Conservation (phyloP, 2,113 vertebrate species). For the Pedetes capensis region DNA sequence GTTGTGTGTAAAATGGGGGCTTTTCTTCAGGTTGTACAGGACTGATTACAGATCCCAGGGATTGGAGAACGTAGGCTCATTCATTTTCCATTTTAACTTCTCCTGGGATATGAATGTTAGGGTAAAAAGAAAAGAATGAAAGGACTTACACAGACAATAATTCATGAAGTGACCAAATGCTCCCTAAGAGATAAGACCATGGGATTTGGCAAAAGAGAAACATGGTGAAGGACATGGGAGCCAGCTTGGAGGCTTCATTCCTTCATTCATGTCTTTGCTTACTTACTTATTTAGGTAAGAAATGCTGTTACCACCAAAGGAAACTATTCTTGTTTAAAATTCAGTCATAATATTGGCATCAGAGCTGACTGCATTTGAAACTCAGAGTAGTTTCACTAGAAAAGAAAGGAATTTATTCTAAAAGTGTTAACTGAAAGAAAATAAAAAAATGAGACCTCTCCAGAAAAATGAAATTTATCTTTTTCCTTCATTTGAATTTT, state of each 20-base stretch:
- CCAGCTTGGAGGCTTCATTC: not conserved
- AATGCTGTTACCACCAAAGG: not conserved
- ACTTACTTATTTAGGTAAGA: constrained; percentile 26
- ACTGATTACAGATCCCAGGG: constrained; percentile 35
- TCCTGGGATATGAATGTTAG: constrained; percentile 45
- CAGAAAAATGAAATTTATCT: constrained; percentile 3
- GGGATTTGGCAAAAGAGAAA: constrained; percentile 24
- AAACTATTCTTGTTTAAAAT: constrained; percentile 10
- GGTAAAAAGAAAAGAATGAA: constrained; percentile 48
- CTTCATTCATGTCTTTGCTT: not conserved
- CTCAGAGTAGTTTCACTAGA: not conserved
- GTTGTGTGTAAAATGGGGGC: not conserved
- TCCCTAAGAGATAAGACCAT: constrained; percentile 14
- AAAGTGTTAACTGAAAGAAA: not conserved
- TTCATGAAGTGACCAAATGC: constrained; percentile 64
- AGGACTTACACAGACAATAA: constrained; percentile 57
- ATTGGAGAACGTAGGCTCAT: constrained; percentile 48
- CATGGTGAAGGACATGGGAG: not conserved
- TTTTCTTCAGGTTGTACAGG: constrained; percentile 22
- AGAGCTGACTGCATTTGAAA: not conserved
- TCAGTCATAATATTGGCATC: constrained; percentile 8
- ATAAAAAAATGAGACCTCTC: constrained; percentile 14
- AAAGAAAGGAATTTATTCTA: constrained; percentile 6
- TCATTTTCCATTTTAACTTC: constrained; percentile 65
- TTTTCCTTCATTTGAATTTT: not conserved